phyloP scores from a whole-genome alignment of 1,140 invertebrate genomes.

The Thrips palmi region DNA sequence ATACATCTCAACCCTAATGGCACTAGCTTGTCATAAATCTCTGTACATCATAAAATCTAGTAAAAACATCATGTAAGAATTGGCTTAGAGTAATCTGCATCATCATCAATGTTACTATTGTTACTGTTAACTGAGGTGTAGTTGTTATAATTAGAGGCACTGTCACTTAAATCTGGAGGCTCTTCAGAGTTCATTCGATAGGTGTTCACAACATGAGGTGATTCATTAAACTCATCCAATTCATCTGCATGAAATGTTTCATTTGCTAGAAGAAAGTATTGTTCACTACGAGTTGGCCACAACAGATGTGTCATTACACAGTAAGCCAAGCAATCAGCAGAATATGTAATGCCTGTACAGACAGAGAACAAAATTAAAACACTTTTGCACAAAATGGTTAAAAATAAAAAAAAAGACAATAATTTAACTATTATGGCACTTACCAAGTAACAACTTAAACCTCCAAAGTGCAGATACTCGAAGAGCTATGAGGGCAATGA shows the following conservation, averaged over 20 bases:
- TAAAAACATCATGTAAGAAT: no score
- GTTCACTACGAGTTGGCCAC: conserved; percentile 79
- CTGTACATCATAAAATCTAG: no score
- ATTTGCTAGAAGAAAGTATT: conserved; percentile 68
- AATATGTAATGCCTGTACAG: conserved; percentile 72
- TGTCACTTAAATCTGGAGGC: no score
- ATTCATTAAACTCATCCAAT: conserved; percentile 80
- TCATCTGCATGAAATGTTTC: conserved; percentile 55
- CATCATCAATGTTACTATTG: no score
- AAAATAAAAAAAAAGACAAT: conserved; percentile 7
- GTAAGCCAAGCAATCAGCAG: conserved; percentile 84
- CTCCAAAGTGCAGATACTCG: conserved; percentile 89
- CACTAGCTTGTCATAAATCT: no score
- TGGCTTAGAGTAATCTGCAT: no score
- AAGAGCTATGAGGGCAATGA: conserved; percentile 80
- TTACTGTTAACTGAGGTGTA: no score
- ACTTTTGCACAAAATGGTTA: conserved; percentile 10
- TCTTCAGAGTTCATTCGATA: conserved; percentile 7
- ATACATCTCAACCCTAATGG: no score
- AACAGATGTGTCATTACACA: conserved; percentile 83
- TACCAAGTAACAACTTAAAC: conserved; percentile 83
- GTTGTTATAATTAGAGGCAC: no score
- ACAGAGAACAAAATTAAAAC: conserved; percentile 1
- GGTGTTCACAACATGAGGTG: conserved; percentile 62
- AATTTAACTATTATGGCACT: conserved; percentile 20